Conservation (phyloP, 2,113 vertebrate genomes). For the Pelodiscus sinensis region DNA sequence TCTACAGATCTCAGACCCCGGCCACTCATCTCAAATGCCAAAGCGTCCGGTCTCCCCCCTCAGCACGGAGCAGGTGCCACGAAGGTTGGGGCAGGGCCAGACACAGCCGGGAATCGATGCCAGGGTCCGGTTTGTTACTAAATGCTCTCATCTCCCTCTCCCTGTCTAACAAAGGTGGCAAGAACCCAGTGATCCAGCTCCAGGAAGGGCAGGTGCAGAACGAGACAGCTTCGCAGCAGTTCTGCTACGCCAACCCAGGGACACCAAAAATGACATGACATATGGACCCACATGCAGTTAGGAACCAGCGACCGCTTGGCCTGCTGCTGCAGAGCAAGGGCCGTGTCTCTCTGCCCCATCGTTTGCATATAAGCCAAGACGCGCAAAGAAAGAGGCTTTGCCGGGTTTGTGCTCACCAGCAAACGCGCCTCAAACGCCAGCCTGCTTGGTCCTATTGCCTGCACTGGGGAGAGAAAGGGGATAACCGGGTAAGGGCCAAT, state of each 20-base stretch:
- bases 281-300: conserved; percentile 93
- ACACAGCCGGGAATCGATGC: fast-evolving
- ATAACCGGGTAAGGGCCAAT: too few relatives aligned
- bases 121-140: fast-evolving
- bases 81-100: too few relatives aligned
- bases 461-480: neutral
- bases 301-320: neutral
- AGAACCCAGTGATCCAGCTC: conserved; percentile 61
- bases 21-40: neutral
- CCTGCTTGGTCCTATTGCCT: neutral
- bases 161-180: neutral
- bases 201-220: conserved; percentile 65
- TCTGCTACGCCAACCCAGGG: conserved; percentile 86
- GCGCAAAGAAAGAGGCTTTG: neutral
- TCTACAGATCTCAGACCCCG: neutral
- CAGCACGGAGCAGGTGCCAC: too few relatives aligned
- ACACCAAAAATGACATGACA: conserved; percentile 86
- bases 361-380: neutral
- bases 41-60: neutral
- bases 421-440: neutral
- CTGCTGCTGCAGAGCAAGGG: neutral
- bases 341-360: neutral
- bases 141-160: neutral
- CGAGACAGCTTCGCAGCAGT: conserved; percentile 38
- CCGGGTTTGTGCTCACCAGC: neutral